Evolutionary conservation across 2,888 invertebrate species (phyloP).

Genomic region (Scaptomyza flava): DNA sequence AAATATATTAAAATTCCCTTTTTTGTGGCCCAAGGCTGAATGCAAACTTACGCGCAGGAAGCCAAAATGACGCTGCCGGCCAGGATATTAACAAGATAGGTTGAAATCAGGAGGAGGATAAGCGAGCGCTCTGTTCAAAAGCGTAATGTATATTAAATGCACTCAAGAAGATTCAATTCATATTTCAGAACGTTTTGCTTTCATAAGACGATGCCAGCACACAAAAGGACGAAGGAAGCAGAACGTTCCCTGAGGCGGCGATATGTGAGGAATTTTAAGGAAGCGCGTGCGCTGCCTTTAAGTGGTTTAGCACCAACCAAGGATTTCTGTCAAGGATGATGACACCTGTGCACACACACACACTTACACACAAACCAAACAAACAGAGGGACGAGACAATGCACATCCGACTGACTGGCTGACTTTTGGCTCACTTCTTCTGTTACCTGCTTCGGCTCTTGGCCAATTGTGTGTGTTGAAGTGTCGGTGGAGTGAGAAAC

Average conservation of each 20-base stretch:
- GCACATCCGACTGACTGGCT: slow-evolving; percentile 9
- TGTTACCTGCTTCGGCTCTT: slow-evolving; percentile 30
- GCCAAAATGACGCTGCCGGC: slow-evolving; percentile 40
- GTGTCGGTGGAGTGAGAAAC: slow-evolving; percentile 25
- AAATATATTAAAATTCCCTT: neutral
- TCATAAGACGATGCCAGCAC: slow-evolving; percentile 55
- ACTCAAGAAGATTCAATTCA: slow-evolving; percentile 76
- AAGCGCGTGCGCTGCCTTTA: slow-evolving; percentile 66
- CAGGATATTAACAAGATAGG: slow-evolving; percentile 54
- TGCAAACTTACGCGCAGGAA: slow-evolving; percentile 38
- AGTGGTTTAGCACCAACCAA: slow-evolving; percentile 55
- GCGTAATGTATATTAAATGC: slow-evolving; percentile 79
- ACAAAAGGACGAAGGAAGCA: slow-evolving; percentile 34
- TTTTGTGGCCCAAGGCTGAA: slow-evolving; percentile 52
- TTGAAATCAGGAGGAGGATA: neutral
- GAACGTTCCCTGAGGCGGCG: slow-evolving; percentile 40
- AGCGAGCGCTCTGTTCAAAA: slow-evolving; percentile 24
- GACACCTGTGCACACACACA: slow-evolving; percentile 71
- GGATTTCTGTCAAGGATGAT: slow-evolving; percentile 50
- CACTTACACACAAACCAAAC: slow-evolving; percentile 24
- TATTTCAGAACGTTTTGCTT: slow-evolving; percentile 74
- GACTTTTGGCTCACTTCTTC: slow-evolving; percentile 42
- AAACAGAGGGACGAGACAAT: slow-evolving; percentile 28
- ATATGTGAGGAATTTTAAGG: slow-evolving; percentile 52
- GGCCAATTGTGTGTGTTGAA: slow-evolving; percentile 32